Evolutionary conservation across 2,113 vertebrate genomes (phyloP), one percentile per base, ranked within the genome.

Genomic region (Pelusios castaneus): DNA sequence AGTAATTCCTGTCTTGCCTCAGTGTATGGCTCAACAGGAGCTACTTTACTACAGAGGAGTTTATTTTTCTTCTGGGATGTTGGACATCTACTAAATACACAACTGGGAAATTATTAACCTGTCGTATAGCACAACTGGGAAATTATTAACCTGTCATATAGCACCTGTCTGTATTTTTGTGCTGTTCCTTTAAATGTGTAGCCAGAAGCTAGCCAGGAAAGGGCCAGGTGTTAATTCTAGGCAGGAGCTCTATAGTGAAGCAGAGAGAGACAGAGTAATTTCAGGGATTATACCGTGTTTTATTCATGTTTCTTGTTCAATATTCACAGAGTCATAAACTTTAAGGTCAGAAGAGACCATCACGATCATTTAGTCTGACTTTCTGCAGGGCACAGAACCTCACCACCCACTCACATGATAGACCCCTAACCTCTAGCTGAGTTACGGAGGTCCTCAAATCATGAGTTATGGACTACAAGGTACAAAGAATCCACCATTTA

Each of bases 71-170:
- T 58, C 84, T 85, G 34, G 95, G 92, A 85, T 82, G 70, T 80
- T 94, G 56, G 63, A 63, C 52, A n/a, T 93, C 88, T 54, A 63
- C 89, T 95, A 96, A 92, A 89, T 90, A 95, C 92, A 94, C 89
- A 80, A 16, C n/a, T 84, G 78, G 78, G 75, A 55, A 12, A 75
- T 55, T 82, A 91, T 25, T 70, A 94, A 92, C 76, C 38, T 49
- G 41, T 94, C 79, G 88, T 83, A 85, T 80, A 89, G 34, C 60
- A n/a, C 34, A 80, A 16, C n/a, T 84, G 78, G 78, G 75, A 55
- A 12, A 75, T 55, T 82, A 91, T 25, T 70, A 94, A 92, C 76
- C 38, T 49, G 41, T 94, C 79, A 89, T 83, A 85, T 80, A 89
- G 34, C 60, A n/a, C 34, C 60, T 67, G 17, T 8, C 16, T 10